Conservation (phyloP, 2,113 vertebrate species). For the Dendropsophus ebraccatus region DNA sequence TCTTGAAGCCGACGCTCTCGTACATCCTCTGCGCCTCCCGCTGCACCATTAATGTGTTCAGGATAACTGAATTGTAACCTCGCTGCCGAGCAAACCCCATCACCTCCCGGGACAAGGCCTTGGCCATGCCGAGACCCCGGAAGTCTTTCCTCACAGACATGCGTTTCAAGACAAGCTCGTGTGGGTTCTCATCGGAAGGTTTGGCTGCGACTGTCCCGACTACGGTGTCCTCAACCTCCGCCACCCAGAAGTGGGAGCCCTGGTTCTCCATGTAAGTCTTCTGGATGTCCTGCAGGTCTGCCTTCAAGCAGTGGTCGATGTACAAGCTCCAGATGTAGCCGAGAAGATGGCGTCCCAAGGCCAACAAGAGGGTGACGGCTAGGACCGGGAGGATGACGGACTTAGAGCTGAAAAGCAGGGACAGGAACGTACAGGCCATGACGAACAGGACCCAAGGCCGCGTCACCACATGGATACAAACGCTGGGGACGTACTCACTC, state of each 20-base stretch:
- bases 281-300: conserved; percentile 69
- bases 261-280: conserved; percentile 60
- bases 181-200: conserved; percentile 43
- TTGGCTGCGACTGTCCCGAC: conserved; percentile 66
- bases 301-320: conserved; percentile 65
- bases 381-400: conserved; percentile 66
- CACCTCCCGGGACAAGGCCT: conserved; percentile 63
- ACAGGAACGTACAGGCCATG: conserved; percentile 62
- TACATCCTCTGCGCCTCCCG: conserved; percentile 66
- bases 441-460: conserved; percentile 65
- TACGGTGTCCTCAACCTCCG: conserved; percentile 62
- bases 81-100: conserved; percentile 62
- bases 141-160: conserved; percentile 65
- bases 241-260: conserved; percentile 70
- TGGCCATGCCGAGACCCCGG: conserved; percentile 66
- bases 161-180: conserved; percentile 66
- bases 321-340: conserved; percentile 62
- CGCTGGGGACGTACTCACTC: conserved; percentile 64
- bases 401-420: conserved; percentile 58
- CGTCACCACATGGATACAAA: conserved; percentile 66
- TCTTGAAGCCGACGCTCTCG: conserved; percentile 62
- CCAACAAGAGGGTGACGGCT: conserved; percentile 62
- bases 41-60: conserved; percentile 71
- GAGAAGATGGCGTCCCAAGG: conserved; percentile 61
- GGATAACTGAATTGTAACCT: conserved; percentile 64